A percentile compares a stretch with the other conserved stretches of the same genome.
Evolutionary conservation across 2,888 invertebrate species (phyloP).

Genomic region (Mythimna impura): DNA sequence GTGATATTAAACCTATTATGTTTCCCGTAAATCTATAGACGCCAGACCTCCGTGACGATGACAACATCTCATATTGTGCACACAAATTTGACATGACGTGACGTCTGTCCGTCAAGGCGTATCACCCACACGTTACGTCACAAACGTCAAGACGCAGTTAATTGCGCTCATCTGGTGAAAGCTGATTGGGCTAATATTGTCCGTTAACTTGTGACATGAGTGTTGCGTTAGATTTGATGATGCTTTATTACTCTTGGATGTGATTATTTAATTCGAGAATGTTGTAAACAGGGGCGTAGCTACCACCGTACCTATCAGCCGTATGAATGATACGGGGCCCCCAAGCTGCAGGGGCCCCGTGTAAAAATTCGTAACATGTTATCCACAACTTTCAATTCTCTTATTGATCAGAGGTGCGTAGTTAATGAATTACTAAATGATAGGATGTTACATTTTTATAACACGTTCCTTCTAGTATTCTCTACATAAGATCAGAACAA

Average conservation of each 20-base stretch:
- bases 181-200: constrained; percentile 50
- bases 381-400: no score
- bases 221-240: constrained; percentile 43
- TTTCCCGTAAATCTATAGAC: background rate
- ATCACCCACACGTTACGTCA: constrained; percentile 45
- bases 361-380: no score
- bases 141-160: constrained; percentile 25
- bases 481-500: no score
- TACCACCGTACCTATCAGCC: no score
- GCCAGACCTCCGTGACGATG: no score
- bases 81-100: constrained; percentile 31
- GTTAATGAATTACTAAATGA: no score
- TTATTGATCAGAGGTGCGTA: no score
- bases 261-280: constrained; percentile 34
- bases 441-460: no score
- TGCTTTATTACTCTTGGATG: constrained; percentile 6
- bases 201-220: constrained; percentile 44
- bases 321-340: no score
- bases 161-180: constrained; percentile 54
- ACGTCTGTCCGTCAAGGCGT: constrained; percentile 39
- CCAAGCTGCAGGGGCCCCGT: no score
- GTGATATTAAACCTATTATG: background rate
- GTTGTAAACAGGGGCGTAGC: background rate
- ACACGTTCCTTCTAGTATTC: no score
- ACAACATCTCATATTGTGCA: constrained; percentile 6